phyloP scores from a whole-genome alignment of 1,140 invertebrate species.

The Bombus polaris region DNA sequence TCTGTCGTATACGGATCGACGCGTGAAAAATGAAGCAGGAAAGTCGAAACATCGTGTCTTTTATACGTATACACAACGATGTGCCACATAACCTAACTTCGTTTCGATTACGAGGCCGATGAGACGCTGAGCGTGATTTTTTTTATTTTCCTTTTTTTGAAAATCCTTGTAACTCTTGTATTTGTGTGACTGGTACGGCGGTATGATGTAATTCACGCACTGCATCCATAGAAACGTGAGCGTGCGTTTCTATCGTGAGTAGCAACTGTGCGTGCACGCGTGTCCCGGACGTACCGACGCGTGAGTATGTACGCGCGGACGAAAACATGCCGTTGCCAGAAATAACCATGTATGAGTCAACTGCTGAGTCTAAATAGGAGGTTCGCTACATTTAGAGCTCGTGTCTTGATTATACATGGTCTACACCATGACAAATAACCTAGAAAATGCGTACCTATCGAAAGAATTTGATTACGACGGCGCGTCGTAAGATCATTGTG shows the following conservation, averaged over 20 bases:
- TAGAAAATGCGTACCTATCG: constrained; percentile 59
- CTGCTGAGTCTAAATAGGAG: constrained; percentile 74
- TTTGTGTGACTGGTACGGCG: background rate
- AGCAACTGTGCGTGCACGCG: constrained; percentile 13
- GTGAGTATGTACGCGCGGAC: constrained; percentile 62
- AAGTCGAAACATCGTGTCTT: constrained; percentile 23
- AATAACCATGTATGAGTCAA: constrained; percentile 74
- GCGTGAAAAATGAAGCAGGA: constrained; percentile 21
- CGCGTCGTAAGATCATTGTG: too few relatives aligned
- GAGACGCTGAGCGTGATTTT: background rate
- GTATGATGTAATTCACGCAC: constrained; percentile 60
- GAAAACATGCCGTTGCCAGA: constrained; percentile 72
- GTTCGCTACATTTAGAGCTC: constrained; percentile 72
- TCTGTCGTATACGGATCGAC: background rate
- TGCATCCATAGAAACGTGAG: constrained; percentile 18
- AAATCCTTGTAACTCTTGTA: constrained; percentile 39
- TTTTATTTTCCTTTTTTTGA: constrained; percentile 35
- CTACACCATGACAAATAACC: constrained; percentile 61
- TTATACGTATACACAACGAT: background rate
- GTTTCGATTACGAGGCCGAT: background rate
- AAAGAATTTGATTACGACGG: constrained; percentile 45
- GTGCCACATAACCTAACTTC: background rate
- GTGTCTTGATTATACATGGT: constrained; percentile 72
- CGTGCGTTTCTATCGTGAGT: constrained; percentile 24
- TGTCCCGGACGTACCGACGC: constrained; percentile 12